Evolutionary conservation across 2,797 vertebrate species (phyloP).

Genomic region (Amblyopsis hoosieri): DNA sequence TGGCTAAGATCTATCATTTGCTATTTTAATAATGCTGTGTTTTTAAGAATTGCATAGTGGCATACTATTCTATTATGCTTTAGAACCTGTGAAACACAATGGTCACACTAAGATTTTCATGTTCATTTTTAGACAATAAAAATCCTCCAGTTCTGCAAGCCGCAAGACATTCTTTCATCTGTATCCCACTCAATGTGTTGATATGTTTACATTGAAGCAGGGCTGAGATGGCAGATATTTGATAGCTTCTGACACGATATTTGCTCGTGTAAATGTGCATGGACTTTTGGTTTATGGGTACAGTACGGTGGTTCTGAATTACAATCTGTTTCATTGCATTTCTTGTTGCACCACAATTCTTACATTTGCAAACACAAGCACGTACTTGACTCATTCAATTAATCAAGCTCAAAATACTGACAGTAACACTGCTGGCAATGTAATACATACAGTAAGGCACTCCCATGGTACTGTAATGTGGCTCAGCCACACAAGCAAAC

Average conservation of each 20-base stretch:
- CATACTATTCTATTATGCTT: no score
- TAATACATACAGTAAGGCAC: no score
- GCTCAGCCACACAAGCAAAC: no score
- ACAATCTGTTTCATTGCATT: not conserved
- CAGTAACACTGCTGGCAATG: no score
- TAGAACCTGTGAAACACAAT: no score
- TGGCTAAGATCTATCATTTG: no score
- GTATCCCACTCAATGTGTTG: conserved; percentile 1
- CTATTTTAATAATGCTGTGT: no score
- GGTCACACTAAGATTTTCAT: not conserved
- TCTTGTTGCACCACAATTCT: conserved; percentile 1
- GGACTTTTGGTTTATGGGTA: not conserved
- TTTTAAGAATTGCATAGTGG: no score
- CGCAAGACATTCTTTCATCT: conserved; percentile 2
- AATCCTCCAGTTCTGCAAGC: conserved; percentile 8
- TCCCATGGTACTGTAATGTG: no score
- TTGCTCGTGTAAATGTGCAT: conserved; percentile 12
- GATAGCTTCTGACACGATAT: conserved; percentile 23
- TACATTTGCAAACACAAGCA: not conserved
- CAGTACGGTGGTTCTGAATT: conserved; percentile 9
- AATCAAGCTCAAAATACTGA: no score
- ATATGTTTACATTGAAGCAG: conserved; percentile 3
- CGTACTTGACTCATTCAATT: conserved; percentile 3
- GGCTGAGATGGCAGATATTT: not conserved
- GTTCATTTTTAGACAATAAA: no score